Evolutionary conservation across 2,888 invertebrate species (phyloP), one percentile per base, ranked within the genome.

Genomic region (Nemotelus nigrinus): DNA sequence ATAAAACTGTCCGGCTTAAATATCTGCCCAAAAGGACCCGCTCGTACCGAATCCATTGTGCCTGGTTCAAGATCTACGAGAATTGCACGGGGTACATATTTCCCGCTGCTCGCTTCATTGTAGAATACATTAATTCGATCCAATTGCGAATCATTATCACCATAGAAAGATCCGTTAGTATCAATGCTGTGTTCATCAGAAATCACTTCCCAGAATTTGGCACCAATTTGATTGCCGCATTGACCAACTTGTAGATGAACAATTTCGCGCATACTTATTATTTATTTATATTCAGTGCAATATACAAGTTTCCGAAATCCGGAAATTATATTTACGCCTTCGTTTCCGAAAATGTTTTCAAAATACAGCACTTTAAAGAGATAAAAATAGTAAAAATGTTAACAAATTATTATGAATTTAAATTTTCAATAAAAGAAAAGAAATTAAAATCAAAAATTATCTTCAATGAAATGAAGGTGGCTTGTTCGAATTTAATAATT

Each of bases 91-190:
- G 98, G 98, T 82, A 98, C 97, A 88, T 97, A 98, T 89, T 97
- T 97, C 84, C 96, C 96, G 82, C 94, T 96, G 82, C 94, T 93
- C 80, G 96, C 97, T 88, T 97, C 97, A 89, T 97, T 97, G 91
- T 97, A 97, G 89, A 97, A 97, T 25, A 97, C 97, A 88, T 96
- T 96, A 89, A 97, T 97, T 87, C 97, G 92, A 88, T 98, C 97
- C 87, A 97, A 88, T 88, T 98, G 97, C 84, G 97, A 91, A 87
- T 96, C 96, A 78, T 94, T 95, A 89, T 96, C 96, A 80, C 96
- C 96, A 85, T 94, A 93, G 89, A 96, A 96, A 81, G 94, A 93
- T 81, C 94, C 95, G 83, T 93, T 94, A 84, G 94, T 94, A 90
- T 94, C 94, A 86, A 95, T 95, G 84, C 95, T 95, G 86, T 95